Conservation (phyloP, 2,888 invertebrate genomes). For the Drosophila quinaria region DNA sequence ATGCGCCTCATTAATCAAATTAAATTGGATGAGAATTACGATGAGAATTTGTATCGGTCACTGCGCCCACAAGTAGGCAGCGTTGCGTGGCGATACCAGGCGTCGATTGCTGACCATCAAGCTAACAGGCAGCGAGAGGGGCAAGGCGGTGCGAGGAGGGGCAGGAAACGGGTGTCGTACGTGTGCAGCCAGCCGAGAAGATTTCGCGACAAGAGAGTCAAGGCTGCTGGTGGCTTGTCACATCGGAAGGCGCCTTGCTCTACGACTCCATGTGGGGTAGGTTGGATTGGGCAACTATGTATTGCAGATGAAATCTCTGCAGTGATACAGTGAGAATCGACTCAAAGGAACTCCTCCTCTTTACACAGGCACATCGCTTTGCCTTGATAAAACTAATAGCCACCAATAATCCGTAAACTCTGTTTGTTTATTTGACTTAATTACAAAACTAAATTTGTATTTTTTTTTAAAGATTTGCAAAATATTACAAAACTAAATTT, state of each 20-base stretch:
- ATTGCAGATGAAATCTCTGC: slow-evolving; percentile 8
- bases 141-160: not conserved
- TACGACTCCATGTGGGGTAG: not conserved
- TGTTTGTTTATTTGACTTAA: too few species aligned
- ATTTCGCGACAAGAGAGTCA: slow-evolving; percentile 42
- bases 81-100: slow-evolving; percentile 42
- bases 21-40: slow-evolving; percentile 71
- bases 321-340: not conserved
- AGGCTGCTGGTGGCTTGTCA: slow-evolving; percentile 16
- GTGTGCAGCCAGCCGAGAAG: slow-evolving; percentile 56
- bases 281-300: slow-evolving; percentile 6
- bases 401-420: too few species aligned
- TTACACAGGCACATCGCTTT: not conserved
- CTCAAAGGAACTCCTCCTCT: not conserved
- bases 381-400: not conserved
- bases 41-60: slow-evolving; percentile 55
- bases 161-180: slow-evolving; percentile 8
- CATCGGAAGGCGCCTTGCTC: slow-evolving; percentile 1
- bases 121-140: not conserved
- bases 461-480: too few species aligned
- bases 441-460: too few species aligned
- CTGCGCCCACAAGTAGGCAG: slow-evolving; percentile 55
- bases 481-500: too few species aligned
- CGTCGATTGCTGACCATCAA: slow-evolving; percentile 37
- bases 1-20: slow-evolving; percentile 78